Conservation (phyloP, 1,140 invertebrate species). For the Forficula auricularia region DNA sequence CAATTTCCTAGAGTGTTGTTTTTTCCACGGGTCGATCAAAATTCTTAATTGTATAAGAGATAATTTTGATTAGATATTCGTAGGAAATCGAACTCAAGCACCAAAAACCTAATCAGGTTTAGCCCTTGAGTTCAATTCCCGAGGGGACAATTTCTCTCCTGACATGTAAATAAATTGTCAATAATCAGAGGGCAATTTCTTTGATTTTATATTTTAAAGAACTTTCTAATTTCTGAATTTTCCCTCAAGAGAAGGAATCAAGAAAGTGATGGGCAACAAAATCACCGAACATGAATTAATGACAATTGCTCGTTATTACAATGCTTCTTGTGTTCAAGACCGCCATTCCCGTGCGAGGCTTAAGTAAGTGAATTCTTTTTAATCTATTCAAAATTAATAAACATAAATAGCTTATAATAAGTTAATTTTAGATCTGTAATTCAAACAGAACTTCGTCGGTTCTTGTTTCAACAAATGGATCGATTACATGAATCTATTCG, state of each 20-base stretch:
- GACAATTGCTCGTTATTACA: constrained; percentile 47
- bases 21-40: no score
- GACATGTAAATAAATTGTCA: background rate
- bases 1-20: no score
- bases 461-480: constrained; percentile 46
- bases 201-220: constrained; percentile 8
- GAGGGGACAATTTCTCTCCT: constrained; percentile 9
- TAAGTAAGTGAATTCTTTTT: constrained; percentile 11
- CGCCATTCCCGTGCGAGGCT: constrained; percentile 18
- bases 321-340: constrained; percentile 24
- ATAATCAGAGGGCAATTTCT: no score
- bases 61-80: no score
- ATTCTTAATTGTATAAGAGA: no score
- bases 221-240: no score
- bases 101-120: no score
- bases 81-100: no score
- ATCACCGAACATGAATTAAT: constrained; percentile 62
- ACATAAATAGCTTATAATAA: background rate
- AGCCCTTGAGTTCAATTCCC: constrained; percentile 4
- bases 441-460: constrained; percentile 45
- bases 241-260: constrained; percentile 32
- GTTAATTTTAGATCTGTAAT: constrained; percentile 32
- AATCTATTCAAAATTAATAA: no score
- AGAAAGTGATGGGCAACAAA: constrained; percentile 35
- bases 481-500: constrained; percentile 43